Conservation (phyloP, 2,888 invertebrate species). For the Agrilus cyanescens region DNA sequence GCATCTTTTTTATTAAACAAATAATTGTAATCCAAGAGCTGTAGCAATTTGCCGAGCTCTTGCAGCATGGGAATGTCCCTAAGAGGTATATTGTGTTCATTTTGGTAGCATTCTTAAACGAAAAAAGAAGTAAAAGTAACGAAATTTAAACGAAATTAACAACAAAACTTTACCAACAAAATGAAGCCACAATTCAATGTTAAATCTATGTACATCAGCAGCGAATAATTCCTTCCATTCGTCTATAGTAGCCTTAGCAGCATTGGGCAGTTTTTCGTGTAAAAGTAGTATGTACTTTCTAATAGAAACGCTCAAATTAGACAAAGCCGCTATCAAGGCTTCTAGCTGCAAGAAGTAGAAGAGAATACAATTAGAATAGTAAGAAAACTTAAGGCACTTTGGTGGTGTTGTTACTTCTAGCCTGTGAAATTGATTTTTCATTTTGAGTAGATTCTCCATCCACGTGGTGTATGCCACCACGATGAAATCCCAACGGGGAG, state of each 20-base stretch:
- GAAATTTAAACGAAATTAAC: neutral
- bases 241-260: conserved; percentile 35
- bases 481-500: conserved; percentile 61
- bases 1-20: conserved; percentile 11
- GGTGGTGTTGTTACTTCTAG: conserved; percentile 39
- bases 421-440: conserved; percentile 31
- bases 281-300: conserved; percentile 35
- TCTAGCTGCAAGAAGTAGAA: conserved; percentile 34
- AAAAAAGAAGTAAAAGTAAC: conserved; percentile 13
- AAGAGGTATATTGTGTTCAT: conserved; percentile 11
- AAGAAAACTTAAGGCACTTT: neutral
- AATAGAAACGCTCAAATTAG: conserved; percentile 40
- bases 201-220: conserved; percentile 43
- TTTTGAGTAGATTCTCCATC: conserved; percentile 42
- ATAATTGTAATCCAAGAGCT: conserved; percentile 17
- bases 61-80: conserved; percentile 25
- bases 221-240: conserved; percentile 75
- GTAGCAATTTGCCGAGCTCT: conserved; percentile 23
- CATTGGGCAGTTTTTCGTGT: conserved; percentile 24
- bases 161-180: conserved; percentile 29
- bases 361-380: conserved; percentile 3
- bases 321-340: conserved; percentile 40
- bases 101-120: conserved; percentile 21
- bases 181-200: conserved; percentile 42
- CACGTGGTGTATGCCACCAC: conserved; percentile 59